Conservation (phyloP, 2,113 vertebrate species). For the Pteronura brasiliensis region DNA sequence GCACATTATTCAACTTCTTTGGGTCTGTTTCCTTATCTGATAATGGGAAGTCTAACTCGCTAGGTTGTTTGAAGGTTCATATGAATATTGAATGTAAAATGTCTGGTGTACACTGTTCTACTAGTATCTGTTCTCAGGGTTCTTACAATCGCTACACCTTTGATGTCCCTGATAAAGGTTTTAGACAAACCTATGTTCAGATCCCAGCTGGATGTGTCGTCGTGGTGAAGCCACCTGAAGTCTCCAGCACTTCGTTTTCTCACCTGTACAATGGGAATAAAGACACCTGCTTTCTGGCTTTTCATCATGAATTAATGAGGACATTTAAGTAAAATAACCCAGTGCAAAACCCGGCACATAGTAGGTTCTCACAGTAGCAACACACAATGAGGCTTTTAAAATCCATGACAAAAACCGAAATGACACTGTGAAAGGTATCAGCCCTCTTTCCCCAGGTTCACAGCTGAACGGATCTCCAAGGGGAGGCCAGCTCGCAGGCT, state of each 20-base stretch:
- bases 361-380: neutral
- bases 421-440: neutral
- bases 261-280: neutral
- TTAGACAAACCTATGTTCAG: neutral
- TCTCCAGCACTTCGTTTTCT: neutral
- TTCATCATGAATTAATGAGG: neutral
- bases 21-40: neutral
- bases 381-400: constrained; percentile 38
- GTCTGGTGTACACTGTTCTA: no score
- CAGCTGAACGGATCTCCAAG: constrained; percentile 40
- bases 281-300: neutral
- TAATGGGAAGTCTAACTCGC: neutral
- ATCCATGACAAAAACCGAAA: constrained; percentile 36
- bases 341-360: rapidly evolving
- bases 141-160: neutral
- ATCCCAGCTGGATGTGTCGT: no score
- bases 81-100: neutral
- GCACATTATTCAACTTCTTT: neutral
- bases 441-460: constrained; percentile 37
- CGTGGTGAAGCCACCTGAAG: neutral
- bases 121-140: rapidly evolving
- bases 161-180: neutral
- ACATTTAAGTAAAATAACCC: neutral
- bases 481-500: constrained; percentile 50
- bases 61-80: neutral